phyloP scores from a whole-genome alignment of 1,140 invertebrate genomes.

The Drosophila willistoni region DNA sequence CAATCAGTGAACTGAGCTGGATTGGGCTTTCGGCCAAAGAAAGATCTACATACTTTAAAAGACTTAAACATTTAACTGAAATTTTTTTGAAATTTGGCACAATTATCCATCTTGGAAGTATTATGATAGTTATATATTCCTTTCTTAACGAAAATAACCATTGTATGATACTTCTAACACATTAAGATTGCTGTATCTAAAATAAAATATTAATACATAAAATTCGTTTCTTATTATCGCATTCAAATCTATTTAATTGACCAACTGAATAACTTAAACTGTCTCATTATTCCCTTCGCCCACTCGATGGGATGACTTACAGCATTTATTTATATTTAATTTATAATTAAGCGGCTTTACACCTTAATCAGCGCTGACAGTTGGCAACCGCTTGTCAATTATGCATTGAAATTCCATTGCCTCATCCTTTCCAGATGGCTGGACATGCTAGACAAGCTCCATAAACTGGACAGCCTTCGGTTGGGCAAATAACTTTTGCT shows the following conservation, averaged over 20 bases:
- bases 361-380: constrained; percentile 71
- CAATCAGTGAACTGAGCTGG: too few relatives aligned
- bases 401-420: constrained; percentile 30
- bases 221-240: background rate
- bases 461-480: background rate
- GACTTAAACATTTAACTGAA: too few relatives aligned
- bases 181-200: too few relatives aligned
- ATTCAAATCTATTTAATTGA: background rate
- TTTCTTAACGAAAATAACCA: too few relatives aligned
- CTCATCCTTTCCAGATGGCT: constrained; percentile 15
- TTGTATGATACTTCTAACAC: too few relatives aligned
- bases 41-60: too few relatives aligned
- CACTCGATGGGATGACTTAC: constrained; percentile 27
- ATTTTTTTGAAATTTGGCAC: too few relatives aligned
- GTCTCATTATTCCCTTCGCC: too few relatives aligned
- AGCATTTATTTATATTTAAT: constrained; percentile 67
- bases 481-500: constrained; percentile 24
- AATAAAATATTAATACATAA: too few relatives aligned
- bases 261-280: background rate
- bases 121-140: too few relatives aligned
- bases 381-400: constrained; percentile 74
- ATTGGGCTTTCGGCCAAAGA: too few relatives aligned
- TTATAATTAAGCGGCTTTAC: constrained; percentile 71
- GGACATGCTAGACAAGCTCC: background rate
- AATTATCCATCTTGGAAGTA: too few relatives aligned